phyloP scores from a whole-genome alignment of 2,888 invertebrate genomes.

The Bembecia ichneumoniformis region DNA sequence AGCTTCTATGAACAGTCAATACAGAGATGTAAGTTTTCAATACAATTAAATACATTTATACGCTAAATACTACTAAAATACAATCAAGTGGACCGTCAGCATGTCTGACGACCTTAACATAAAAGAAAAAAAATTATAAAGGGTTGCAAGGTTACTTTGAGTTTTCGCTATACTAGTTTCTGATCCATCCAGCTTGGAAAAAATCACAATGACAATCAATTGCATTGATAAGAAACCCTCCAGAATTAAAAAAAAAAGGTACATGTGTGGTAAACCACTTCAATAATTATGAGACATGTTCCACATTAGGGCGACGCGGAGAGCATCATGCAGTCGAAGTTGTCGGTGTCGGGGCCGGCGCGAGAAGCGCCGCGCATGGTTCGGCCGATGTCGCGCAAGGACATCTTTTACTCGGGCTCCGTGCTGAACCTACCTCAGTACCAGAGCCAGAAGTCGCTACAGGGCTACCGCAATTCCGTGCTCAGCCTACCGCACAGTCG shows the following conservation, averaged over 20 bases:
- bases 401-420: slow-evolving; percentile 98
- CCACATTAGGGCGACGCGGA: slow-evolving; percentile 71
- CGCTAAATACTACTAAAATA: no score
- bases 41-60: no score
- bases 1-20: slow-evolving; percentile 81
- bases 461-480: slow-evolving; percentile 92
- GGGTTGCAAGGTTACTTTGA: no score
- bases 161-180: no score
- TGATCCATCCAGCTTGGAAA: no score
- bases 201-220: no score
- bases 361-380: slow-evolving; percentile 76
- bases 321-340: slow-evolving; percentile 79
- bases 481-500: slow-evolving; percentile 84
- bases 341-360: slow-evolving; percentile 65
- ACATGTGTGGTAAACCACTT: no score
- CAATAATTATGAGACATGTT: not conserved
- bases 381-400: slow-evolving; percentile 92
- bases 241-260: no score
- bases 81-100: no score
- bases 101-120: no score
- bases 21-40: slow-evolving; percentile 75
- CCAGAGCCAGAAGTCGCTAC: slow-evolving; percentile 91
- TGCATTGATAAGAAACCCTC: no score
- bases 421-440: slow-evolving; percentile 94
- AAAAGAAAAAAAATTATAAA: no score